A percentile compares a stretch with the other conserved stretches of the same genome.
Evolutionary conservation across 1,140 invertebrate genomes (phyloP).

Genomic region (Drosophila lowei): DNA sequence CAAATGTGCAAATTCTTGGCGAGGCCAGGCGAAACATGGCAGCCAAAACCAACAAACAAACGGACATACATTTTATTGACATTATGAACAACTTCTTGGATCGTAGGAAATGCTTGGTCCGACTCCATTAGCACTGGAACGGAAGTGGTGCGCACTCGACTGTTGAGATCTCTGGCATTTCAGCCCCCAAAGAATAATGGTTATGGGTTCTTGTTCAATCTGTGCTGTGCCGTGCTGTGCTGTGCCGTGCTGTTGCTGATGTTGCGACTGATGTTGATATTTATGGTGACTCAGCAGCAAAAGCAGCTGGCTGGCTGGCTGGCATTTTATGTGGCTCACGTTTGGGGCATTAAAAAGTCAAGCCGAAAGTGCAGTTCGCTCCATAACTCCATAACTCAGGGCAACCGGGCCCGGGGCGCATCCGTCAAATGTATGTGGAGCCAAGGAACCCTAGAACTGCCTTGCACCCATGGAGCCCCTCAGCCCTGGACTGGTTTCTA

Average conservation of each 20-base stretch:
- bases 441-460: conserved; percentile 25
- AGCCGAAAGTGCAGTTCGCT: conserved; percentile 42
- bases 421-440: conserved; percentile 8
- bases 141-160: conserved; percentile 76
- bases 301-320: conserved; percentile 34
- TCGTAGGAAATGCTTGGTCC: conserved; percentile 59
- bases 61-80: conserved; percentile 80
- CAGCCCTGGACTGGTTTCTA: conserved; percentile 13
- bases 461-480: not conserved
- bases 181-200: conserved; percentile 56
- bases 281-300: not conserved
- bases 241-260: conserved; percentile 1
- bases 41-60: conserved; percentile 49
- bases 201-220: conserved; percentile 36
- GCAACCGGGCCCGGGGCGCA: conserved; percentile 18
- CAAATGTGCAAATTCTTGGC: conserved; percentile 74
- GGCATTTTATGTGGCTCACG: conserved; percentile 48
- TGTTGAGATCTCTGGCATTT: conserved; percentile 57
- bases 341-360: conserved; percentile 59
- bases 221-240: too few species aligned
- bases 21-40: conserved; percentile 45
- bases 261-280: conserved; percentile 6
- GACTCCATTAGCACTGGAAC: conserved; percentile 53
- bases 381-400: conserved; percentile 48
- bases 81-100: conserved; percentile 71